These are phyloP conservation scores for Invenusta paracnida DNA, from an alignment of 2,888 invertebrate genomes.

Conservation along the genomic window DNA sequence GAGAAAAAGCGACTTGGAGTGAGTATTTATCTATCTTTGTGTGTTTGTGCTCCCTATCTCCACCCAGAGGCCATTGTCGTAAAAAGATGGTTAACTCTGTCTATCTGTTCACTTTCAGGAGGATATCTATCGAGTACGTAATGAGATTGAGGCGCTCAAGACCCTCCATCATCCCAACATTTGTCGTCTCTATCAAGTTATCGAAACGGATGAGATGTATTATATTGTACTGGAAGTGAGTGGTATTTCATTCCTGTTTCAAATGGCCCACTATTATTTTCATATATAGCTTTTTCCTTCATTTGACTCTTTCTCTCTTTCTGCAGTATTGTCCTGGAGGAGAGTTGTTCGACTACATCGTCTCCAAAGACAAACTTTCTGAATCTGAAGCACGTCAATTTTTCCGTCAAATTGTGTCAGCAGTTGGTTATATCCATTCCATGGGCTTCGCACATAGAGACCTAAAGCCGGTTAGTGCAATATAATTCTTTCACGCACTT, in stretches of 20 bases:
- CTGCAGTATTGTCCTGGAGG: slow-evolving; percentile 73
- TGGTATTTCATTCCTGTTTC: background rate
- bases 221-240: slow-evolving; percentile 72
- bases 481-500: too few species aligned
- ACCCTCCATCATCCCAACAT: slow-evolving; percentile 70
- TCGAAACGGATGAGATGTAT: slow-evolving; percentile 72
- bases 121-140: slow-evolving; percentile 70
- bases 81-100: too few species aligned
- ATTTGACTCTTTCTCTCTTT: background rate
- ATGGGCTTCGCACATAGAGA: slow-evolving; percentile 75
- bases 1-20: slow-evolving; percentile 63
- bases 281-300: background rate
- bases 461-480: slow-evolving; percentile 73
- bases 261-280: background rate
- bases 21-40: background rate
- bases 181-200: slow-evolving; percentile 73
- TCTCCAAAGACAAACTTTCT: slow-evolving; percentile 69
- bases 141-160: slow-evolving; percentile 73
- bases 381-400: slow-evolving; percentile 73
- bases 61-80: too few species aligned
- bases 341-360: slow-evolving; percentile 78
- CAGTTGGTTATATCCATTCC: slow-evolving; percentile 73
- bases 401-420: slow-evolving; percentile 74
- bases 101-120: slow-evolving; percentile 63
- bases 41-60: too few species aligned